Evolutionary conservation across 2,888 invertebrate genomes (phyloP).

Genomic region (Aphelenchoides bicaudatus): DNA sequence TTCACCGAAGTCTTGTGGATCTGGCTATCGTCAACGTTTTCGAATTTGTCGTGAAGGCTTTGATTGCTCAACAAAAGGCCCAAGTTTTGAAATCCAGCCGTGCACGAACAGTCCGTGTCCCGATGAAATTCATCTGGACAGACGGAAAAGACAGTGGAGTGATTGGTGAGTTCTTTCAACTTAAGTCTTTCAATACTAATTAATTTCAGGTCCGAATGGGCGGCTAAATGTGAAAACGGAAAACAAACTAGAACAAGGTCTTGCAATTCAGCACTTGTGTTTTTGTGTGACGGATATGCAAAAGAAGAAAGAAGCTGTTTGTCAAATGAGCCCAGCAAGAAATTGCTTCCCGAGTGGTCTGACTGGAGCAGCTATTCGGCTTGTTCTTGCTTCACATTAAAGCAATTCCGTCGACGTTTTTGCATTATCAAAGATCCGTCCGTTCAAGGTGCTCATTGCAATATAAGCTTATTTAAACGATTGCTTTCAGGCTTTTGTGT

Average conservation of each 20-base stretch:
- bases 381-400: conserved; percentile 57
- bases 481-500: conserved; percentile 14
- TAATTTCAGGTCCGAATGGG: conserved; percentile 38
- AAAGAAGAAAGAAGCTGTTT: conserved; percentile 60
- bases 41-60: conserved; percentile 28
- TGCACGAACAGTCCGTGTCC: conserved; percentile 30
- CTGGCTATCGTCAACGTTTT: conserved; percentile 37
- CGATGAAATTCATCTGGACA: conserved; percentile 1
- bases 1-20: conserved; percentile 51
- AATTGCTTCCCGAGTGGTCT: conserved; percentile 39
- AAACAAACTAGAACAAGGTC: conserved; percentile 30
- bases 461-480: conserved; percentile 21
- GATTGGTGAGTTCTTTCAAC: conserved; percentile 15
- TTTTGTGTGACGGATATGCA: conserved; percentile 44
- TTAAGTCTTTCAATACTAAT: too few species aligned
- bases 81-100: conserved; percentile 32
- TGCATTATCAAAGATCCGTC: conserved; percentile 53
- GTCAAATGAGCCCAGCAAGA: not conserved
- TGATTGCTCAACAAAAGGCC: conserved; percentile 27
- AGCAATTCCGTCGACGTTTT: conserved; percentile 54
- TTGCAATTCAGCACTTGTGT: conserved; percentile 33
- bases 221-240: conserved; percentile 34
- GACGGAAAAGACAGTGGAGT: conserved; percentile 12
- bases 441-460: conserved; percentile 56
- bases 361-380: conserved; percentile 55